Conservation (phyloP, 2,888 invertebrate genomes). For the Ochlodes sylvanus region DNA sequence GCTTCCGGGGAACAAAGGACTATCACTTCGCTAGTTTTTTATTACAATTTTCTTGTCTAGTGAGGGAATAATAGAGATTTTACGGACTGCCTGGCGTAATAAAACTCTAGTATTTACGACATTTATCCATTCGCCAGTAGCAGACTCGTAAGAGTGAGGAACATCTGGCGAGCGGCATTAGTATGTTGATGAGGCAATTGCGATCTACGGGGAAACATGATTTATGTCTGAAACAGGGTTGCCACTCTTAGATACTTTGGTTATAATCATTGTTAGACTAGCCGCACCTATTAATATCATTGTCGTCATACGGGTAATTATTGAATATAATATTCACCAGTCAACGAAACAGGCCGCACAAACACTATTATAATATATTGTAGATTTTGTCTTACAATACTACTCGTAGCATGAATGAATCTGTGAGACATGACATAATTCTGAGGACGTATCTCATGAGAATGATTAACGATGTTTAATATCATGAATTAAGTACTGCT, state of each 20-base stretch:
- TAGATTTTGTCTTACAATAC: too few relatives aligned
- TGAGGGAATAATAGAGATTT: conserved; percentile 34
- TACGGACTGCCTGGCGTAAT: conserved; percentile 20
- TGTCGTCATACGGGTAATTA: too few relatives aligned
- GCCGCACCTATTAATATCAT: too few relatives aligned
- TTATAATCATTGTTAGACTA: too few relatives aligned
- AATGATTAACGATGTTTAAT: too few relatives aligned
- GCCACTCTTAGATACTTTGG: conserved; percentile 36
- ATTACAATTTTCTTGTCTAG: conserved; percentile 35
- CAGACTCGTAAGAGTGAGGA: conserved; percentile 59
- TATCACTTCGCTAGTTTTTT: conserved; percentile 28
- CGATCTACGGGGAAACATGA: conserved; percentile 76
- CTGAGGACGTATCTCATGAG: too few relatives aligned
- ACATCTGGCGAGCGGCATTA: conserved; percentile 78
- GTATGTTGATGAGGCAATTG: conserved; percentile 85
- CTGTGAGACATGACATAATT: too few relatives aligned
- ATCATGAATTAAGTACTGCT: too few relatives aligned
- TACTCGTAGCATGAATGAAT: too few relatives aligned
- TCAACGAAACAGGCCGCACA: too few relatives aligned
- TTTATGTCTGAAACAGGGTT: conserved; percentile 73
- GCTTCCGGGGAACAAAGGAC: conserved; percentile 26
- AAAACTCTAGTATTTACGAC: conserved; percentile 16
- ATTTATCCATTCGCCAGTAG: conserved; percentile 45
- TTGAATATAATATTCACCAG: too few relatives aligned
- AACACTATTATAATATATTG: too few relatives aligned